Evolutionary conservation across 2,113 vertebrate genomes (phyloP), one percentile per base, ranked within the genome.

Genomic region (Guaruba guarouba): DNA sequence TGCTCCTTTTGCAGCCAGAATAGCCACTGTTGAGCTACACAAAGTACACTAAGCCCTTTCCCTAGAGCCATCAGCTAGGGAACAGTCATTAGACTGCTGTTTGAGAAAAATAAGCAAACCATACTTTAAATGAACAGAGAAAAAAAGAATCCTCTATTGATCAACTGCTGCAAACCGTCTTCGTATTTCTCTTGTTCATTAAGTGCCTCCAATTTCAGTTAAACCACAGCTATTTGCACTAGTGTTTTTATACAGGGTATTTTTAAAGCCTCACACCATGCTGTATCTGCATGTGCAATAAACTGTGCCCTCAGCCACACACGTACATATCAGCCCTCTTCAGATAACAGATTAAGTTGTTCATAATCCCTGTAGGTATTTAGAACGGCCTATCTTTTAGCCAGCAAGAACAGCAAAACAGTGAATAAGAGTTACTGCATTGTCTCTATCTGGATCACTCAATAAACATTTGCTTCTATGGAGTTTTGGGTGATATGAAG

Each of bases 1-100:
- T n/a, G 64, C 68, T 96, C 68, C 94, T 95, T 96, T 86, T 90
- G 94, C 93, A 95, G 96, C 91, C 93, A 96, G 82, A 82, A 73
- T 71, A 94, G 96, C 85, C 92, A 95, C 85, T 93, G 92, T 90
- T 64, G 88, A 96, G 92, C 88, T 96, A 74, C 80, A 78, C 64
- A 93, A 95, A 92, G 79, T 81, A 59, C 79, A 61, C 76, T 71
- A 78, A 96, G 71, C 62, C 66, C 89, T 52, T 35, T 75, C 86
- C 93, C 94, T 71, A 31, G 82, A 96, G 93, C 75, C 88, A 93
- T 27, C 82, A 75, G 69, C n/a, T n/a, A 82, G 70, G 33, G 67
- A 96, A 73, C 85, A 92, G 55, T 49, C 48, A 61, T 43, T 46
- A 3, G 5, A 64, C 54, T 81, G 63, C 92, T 37, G 31, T 88